Conservation (phyloP, 2,888 invertebrate species). For the Drosophila paracracens region DNA sequence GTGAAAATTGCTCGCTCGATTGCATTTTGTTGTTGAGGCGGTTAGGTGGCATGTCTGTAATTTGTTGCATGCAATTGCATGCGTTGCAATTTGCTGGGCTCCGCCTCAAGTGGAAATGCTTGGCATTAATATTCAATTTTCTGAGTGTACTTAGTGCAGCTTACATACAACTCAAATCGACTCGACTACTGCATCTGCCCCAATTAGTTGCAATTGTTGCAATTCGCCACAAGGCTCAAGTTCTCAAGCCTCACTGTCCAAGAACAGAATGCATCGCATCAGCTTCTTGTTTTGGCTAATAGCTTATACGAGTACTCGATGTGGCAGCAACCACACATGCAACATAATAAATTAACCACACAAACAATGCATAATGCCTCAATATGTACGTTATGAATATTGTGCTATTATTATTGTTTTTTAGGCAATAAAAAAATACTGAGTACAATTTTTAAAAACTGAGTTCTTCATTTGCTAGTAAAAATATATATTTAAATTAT, state of each 20-base stretch:
- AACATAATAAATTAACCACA: conserved; percentile 33
- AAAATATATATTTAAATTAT: background rate
- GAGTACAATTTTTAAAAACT: background rate
- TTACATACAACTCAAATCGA: conserved; percentile 42
- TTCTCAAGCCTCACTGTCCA: conserved; percentile 27
- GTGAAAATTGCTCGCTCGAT: conserved; percentile 67
- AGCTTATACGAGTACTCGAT: conserved; percentile 24
- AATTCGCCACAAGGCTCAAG: conserved; percentile 57
- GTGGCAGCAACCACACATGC: conserved; percentile 31
- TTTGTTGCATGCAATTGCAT: conserved; percentile 73
- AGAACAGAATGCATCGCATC: conserved; percentile 16
- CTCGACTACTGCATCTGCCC: conserved; percentile 40
- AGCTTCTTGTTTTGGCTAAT: conserved; percentile 36
- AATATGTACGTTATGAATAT: background rate
- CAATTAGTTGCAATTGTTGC: conserved; percentile 74
- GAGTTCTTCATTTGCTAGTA: background rate
- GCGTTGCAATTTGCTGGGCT: conserved; percentile 60
- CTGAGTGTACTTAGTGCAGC: conserved; percentile 70
- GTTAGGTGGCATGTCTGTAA: conserved; percentile 47
- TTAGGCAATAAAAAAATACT: background rate
- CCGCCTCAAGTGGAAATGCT: conserved; percentile 61
- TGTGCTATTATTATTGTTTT: background rate
- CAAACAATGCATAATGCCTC: conserved; percentile 7
- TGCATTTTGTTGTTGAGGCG: conserved; percentile 46
- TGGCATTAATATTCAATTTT: conserved; percentile 80